Percentiles rank a stretch among this genome's conserved stretches.
These are phyloP conservation scores for Xyliphius kryptos DNA, from an alignment of 2,113 vertebrate genomes.

Conservation along the genomic window DNA sequence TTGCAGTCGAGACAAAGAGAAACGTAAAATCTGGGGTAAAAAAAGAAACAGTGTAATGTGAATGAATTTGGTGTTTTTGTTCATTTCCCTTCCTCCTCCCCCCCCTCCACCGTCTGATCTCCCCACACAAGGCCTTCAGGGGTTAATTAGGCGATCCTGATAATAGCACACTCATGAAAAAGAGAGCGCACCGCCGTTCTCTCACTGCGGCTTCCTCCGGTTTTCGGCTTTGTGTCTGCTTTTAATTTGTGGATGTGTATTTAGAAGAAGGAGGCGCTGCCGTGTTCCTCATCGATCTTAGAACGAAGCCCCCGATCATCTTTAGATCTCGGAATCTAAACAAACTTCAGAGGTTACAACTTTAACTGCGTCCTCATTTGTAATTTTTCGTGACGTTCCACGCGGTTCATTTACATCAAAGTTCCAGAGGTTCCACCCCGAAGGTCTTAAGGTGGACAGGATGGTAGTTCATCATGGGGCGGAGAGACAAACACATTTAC, in stretches of 20 bases:
- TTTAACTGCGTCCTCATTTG: too few species aligned
- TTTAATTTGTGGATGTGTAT: not conserved
- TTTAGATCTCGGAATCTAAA: too few species aligned
- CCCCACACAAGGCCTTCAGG: slow-evolving; percentile 58
- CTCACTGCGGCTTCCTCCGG: slow-evolving; percentile 1
- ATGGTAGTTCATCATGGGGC: too few species aligned
- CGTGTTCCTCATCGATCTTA: not conserved
- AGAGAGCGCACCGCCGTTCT: slow-evolving; percentile 48
- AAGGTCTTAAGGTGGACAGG: too few species aligned
- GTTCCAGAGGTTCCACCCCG: too few species aligned
- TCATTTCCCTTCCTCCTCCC: slow-evolving; percentile 31
- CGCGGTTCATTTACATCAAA: too few species aligned
- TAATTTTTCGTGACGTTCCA: too few species aligned
- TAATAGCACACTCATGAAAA: slow-evolving; percentile 70
- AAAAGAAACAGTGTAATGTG: too few species aligned
- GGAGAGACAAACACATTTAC: too few species aligned
- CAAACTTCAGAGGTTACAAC: too few species aligned
- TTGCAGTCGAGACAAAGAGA: too few species aligned
- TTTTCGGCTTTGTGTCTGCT: not conserved
- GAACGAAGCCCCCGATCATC: not conserved
- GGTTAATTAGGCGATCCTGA: slow-evolving; percentile 71
- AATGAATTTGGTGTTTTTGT: slow-evolving; percentile 41
- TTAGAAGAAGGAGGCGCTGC: not conserved
- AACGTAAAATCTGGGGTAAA: too few species aligned
- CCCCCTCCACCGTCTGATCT: slow-evolving; percentile 58